phyloP scores from a whole-genome alignment of 2,797 vertebrate species.

The Psittacula echo region DNA sequence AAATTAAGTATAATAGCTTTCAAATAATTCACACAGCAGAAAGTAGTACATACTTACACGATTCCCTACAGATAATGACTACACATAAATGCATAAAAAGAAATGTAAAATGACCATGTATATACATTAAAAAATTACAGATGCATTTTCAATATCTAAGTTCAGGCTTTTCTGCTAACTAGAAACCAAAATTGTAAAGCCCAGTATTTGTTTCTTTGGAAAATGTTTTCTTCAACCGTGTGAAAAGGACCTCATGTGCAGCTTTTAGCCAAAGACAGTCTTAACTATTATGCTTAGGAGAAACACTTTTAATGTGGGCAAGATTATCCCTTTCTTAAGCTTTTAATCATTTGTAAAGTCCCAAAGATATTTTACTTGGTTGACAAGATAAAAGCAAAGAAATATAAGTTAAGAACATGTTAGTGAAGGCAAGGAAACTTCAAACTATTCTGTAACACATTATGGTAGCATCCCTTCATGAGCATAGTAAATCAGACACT shows the following conservation, averaged over 20 bases:
- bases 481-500: neutral
- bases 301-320: neutral
- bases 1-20: neutral
- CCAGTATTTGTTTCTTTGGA: neutral
- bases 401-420: neutral
- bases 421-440: neutral
- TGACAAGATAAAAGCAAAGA: constrained; percentile 23
- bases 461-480: neutral
- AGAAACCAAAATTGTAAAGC: neutral
- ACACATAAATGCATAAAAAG: neutral
- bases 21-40: neutral
- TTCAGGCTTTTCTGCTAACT: neutral
- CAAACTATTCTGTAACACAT: neutral
- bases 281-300: neutral
- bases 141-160: neutral
- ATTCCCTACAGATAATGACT: neutral
- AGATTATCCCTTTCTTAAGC: constrained; percentile 47
- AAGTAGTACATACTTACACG: neutral
- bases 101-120: neutral
- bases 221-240: neutral
- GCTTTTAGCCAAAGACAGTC: neutral
- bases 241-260: neutral
- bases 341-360: constrained; percentile 39
- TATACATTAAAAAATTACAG: neutral
- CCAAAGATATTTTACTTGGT: constrained; percentile 48